Conservation (phyloP, 2,797 vertebrate species). For the Malacoctenus gilli region DNA sequence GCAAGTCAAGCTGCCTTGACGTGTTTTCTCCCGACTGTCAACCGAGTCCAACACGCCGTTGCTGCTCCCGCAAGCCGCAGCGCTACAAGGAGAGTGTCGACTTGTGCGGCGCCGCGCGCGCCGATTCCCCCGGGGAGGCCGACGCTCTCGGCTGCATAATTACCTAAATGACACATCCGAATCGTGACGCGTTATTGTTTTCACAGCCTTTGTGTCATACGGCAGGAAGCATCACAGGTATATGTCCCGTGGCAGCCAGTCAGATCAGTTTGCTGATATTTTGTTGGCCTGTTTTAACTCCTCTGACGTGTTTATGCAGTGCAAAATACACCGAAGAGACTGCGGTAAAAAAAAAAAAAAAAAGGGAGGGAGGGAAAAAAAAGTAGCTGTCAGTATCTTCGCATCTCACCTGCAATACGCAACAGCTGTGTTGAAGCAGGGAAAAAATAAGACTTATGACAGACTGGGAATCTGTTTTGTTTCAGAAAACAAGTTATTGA, state of each 20-base stretch:
- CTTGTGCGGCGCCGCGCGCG: not conserved
- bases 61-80: constrained; percentile 14
- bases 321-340: not conserved
- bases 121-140: not conserved
- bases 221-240: not conserved
- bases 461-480: not conserved
- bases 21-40: constrained; percentile 36
- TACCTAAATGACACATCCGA: constrained; percentile 5
- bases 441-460: not conserved
- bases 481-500: constrained; percentile 1
- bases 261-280: not conserved
- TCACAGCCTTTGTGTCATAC: constrained; percentile 5
- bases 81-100: not conserved
- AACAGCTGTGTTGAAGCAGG: constrained; percentile 8
- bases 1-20: constrained; percentile 44
- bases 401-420: constrained; percentile 7
- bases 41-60: constrained; percentile 18
- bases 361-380: too few relatives aligned
- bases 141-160: constrained; percentile 6
- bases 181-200: not conserved
- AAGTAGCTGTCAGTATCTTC: not conserved
- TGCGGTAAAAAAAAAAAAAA: too few relatives aligned
- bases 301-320: not conserved
- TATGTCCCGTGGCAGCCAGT: not conserved
- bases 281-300: not conserved